These are phyloP conservation scores for Oscheius onirici DNA, from an alignment of 2,888 invertebrate species.

Conservation along the genomic window DNA sequence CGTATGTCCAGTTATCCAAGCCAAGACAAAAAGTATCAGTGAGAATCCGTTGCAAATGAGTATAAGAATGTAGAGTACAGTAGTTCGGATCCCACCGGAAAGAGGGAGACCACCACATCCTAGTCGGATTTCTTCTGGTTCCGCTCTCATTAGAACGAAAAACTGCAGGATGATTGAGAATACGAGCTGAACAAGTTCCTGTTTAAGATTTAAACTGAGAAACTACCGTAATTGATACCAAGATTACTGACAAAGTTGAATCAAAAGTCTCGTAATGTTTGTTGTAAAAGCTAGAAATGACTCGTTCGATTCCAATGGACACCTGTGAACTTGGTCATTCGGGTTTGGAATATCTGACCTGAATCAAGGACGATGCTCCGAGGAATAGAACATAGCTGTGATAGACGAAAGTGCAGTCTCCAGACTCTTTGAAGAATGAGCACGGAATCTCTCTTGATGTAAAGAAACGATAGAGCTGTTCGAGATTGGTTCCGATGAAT, in stretches of 20 bases:
- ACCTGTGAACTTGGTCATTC: neutral
- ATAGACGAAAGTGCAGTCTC: neutral
- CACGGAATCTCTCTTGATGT: neutral
- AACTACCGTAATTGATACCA: neutral
- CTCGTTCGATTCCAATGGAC: neutral
- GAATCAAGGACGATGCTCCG: neutral
- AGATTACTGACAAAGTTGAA: neutral
- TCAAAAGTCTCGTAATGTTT: slow-evolving; percentile 1
- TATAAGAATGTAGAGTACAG: neutral
- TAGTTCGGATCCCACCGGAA: neutral
- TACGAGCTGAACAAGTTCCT: neutral
- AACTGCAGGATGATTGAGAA: neutral
- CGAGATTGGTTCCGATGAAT: neutral
- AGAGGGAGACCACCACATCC: neutral
- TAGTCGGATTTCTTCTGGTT: neutral
- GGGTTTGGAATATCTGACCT: neutral
- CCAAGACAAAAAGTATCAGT: neutral
- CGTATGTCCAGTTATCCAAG: neutral
- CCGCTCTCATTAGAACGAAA: neutral
- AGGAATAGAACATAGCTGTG: neutral
- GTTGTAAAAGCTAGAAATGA: neutral
- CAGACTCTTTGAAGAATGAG: neutral
- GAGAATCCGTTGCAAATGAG: neutral
- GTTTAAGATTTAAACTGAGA: no score
- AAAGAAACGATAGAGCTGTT: neutral